Conservation (phyloP, 1,140 invertebrate species). For the Gryllus bimaculatus region DNA sequence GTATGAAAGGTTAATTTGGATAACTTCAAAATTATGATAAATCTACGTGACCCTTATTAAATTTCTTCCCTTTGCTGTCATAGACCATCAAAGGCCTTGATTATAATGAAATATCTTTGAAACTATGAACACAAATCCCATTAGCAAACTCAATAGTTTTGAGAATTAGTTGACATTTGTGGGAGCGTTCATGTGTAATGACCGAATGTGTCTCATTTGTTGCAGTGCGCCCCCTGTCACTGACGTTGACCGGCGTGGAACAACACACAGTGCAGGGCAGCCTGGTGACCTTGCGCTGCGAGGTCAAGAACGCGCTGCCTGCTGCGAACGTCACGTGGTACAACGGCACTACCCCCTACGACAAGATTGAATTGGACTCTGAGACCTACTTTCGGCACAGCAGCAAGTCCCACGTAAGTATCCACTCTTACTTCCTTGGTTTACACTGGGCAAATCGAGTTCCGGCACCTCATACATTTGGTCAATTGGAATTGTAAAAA, state of each 20-base stretch:
- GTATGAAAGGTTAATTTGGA: no score
- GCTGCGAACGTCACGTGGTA: constrained; percentile 75
- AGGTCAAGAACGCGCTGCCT: constrained; percentile 64
- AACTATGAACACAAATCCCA: no score
- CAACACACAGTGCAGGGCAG: constrained; percentile 66
- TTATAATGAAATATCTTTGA: no score
- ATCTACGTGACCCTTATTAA: no score
- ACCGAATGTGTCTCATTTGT: constrained; percentile 19
- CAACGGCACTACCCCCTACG: constrained; percentile 57
- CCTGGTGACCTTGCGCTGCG: constrained; percentile 64
- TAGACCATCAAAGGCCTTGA: no score
- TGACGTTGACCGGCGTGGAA: constrained; percentile 60
- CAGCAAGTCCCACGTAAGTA: background rate
- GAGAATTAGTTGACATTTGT: no score
- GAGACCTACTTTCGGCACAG: background rate
- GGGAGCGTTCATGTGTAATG: no score
- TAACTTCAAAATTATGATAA: no score
- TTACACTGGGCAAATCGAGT: background rate
- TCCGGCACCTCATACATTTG: no score
- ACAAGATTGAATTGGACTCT: constrained; percentile 35
- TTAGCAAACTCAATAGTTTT: no score
- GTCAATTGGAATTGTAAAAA: no score
- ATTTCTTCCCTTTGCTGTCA: no score
- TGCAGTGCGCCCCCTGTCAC: constrained; percentile 65
- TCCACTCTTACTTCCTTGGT: background rate